Base-by-base conservation (phyloP, 2,113 vertebrate genomes). In the Phalacrocorax pelagicus region DNA sequence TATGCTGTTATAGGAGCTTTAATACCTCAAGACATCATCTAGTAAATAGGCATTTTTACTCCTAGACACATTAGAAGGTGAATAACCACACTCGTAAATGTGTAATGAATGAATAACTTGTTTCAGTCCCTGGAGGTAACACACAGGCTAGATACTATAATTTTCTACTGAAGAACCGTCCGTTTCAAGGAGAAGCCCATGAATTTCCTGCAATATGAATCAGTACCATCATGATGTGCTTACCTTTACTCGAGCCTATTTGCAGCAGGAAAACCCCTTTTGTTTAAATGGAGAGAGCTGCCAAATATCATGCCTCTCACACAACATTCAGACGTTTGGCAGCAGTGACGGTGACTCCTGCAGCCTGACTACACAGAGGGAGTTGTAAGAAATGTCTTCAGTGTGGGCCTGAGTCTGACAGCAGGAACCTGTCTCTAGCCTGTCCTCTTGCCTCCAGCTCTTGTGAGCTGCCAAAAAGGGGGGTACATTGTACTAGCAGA, bases 31-130 rank as follows among this genome's bases (percentile, higher is more conserved):
- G 67, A 93, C 20, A 73, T 44, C 42, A 63, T 66, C 62, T 86
- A 94, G 47, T 84, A 93, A 97, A 89, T 11, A 92, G 67, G 40
- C 73, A 88, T 91, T 94, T 95, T 89, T 65, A 67, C 29, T 88
- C 12, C 63, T 67, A 63, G 82, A 81, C 8, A 42, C 21, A 84
- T 83, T 81, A 95, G 69, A 32, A 94, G 77, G 75, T 88, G 67
- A 93, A 94, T 81, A 94, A 91, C 49, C 65, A 65, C 86, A 42
- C 80, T 93, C 38, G 95, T 95, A 84, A 95, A 94, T 71, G n/a
- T 2, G 3, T 81, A 92, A 92, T 83, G 79, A 93, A 84, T 57
- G 36, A 92, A 91, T 67, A 91, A 92, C 82, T 84, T n/a, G 6
- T 93, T 91, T 83, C 81, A 81, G 38, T 85, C 94, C 79, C 80